Evolutionary conservation across 2,797 vertebrate genomes (phyloP).

Genomic region (Astyanax mexicanus): DNA sequence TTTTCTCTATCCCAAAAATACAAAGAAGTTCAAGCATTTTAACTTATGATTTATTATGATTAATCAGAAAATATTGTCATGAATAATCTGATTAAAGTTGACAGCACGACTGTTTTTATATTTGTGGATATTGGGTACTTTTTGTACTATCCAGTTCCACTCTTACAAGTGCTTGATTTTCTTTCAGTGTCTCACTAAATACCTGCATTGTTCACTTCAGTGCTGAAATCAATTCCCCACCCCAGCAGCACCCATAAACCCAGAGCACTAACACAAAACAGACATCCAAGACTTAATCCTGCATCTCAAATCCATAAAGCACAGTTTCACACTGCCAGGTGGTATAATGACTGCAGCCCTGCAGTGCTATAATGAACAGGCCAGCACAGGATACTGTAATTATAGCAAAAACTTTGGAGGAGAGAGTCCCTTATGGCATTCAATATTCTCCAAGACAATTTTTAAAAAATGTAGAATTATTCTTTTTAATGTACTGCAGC

Average conservation of each 20-base stretch:
- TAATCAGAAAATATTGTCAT: too few relatives aligned
- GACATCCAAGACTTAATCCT: conserved; percentile 39
- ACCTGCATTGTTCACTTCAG: conserved; percentile 38
- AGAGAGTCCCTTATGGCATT: conserved; percentile 40
- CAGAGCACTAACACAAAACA: conserved; percentile 45
- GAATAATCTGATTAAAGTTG: too few relatives aligned
- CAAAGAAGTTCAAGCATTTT: too few relatives aligned
- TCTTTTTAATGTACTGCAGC: conserved; percentile 46
- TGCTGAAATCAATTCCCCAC: conserved; percentile 45
- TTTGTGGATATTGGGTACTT: not conserved
- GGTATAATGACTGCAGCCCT: conserved; percentile 40
- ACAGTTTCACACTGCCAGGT: conserved; percentile 38
- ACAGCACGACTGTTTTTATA: too few relatives aligned
- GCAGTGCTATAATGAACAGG: conserved; percentile 52
- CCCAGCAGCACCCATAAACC: conserved; percentile 33
- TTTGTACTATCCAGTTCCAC: conserved; percentile 4
- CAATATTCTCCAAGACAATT: conserved; percentile 51
- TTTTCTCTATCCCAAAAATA: too few relatives aligned
- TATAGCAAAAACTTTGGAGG: conserved; percentile 37
- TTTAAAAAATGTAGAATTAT: conserved; percentile 48
- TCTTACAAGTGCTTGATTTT: conserved; percentile 12
- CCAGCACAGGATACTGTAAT: conserved; percentile 39
- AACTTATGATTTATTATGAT: too few relatives aligned
- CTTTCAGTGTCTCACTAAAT: conserved; percentile 41
- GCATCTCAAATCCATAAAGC: conserved; percentile 48